A percentile compares a stretch with the other conserved stretches of the same genome.
Evolutionary conservation across 1,140 invertebrate genomes (phyloP).

Genomic region (Zeugodacus cucurbitae): DNA sequence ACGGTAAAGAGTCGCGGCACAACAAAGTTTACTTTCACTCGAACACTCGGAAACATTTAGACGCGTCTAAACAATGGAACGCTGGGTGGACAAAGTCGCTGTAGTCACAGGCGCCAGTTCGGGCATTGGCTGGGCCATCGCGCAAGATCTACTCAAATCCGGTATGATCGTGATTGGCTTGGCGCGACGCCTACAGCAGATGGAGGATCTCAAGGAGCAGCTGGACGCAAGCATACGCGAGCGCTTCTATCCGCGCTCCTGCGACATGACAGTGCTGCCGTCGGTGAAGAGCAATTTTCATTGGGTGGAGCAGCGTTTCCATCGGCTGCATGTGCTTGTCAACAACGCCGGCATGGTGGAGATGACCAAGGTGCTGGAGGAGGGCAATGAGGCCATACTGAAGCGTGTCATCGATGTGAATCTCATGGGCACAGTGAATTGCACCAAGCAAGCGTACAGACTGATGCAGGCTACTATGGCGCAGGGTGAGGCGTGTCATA

Average conservation of each 20-base stretch:
- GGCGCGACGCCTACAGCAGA: conserved; percentile 70
- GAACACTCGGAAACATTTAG: background rate
- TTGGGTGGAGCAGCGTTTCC: conserved; percentile 70
- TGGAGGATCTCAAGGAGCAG: conserved; percentile 67
- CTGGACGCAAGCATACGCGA: conserved; percentile 49
- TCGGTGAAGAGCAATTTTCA: conserved; percentile 74
- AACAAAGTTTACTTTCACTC: too few relatives aligned
- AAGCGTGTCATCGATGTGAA: conserved; percentile 74
- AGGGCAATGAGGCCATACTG: conserved; percentile 61
- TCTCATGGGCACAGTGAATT: conserved; percentile 72
- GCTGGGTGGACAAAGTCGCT: conserved; percentile 46
- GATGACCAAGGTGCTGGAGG: conserved; percentile 61
- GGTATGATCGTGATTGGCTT: conserved; percentile 77
- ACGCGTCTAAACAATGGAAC: conserved; percentile 42
- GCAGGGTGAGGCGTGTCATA: conserved; percentile 70
- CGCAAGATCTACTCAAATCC: conserved; percentile 68
- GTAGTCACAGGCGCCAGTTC: conserved; percentile 75
- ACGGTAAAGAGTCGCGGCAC: background rate
- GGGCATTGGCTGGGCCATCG: conserved; percentile 74
- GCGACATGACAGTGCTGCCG: conserved; percentile 73
- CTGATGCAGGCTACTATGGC: conserved; percentile 72
- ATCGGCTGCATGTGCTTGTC: conserved; percentile 74
- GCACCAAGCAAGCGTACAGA: conserved; percentile 72
- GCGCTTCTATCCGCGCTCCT: conserved; percentile 67
- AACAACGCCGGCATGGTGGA: conserved; percentile 76